Conservation (phyloP, 2,113 vertebrate genomes). For the Percina caprodes region DNA sequence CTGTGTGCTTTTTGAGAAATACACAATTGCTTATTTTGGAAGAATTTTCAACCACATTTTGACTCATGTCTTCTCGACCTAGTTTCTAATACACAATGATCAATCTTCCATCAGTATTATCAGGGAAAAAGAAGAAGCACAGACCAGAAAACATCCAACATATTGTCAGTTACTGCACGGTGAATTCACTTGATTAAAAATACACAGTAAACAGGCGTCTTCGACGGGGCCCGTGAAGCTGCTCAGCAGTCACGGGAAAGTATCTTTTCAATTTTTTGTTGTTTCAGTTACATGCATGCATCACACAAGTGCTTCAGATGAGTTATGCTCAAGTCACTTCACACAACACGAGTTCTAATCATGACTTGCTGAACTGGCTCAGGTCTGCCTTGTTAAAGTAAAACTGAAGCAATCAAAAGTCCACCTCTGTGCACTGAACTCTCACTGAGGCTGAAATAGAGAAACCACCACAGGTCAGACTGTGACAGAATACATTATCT, state of each 20-base stretch:
- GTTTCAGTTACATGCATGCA: conserved; percentile 70
- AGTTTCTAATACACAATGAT: conserved; percentile 40
- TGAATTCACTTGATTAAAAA: conserved; percentile 47
- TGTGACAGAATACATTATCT: conserved; percentile 33
- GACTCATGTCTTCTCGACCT: conserved; percentile 37
- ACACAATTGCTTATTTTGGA: background rate
- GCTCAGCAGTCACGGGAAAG: conserved; percentile 18
- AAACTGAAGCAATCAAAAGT: background rate
- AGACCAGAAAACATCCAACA: conserved; percentile 55
- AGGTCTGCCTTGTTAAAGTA: background rate
- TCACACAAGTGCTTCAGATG: conserved; percentile 45
- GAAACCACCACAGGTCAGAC: conserved; percentile 1
- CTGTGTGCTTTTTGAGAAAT: background rate
- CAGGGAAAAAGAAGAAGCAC: conserved; percentile 46
- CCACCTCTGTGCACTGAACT: background rate
- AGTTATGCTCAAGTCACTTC: conserved; percentile 11
- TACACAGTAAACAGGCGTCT: conserved; percentile 35
- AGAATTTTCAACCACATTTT: conserved; percentile 4
- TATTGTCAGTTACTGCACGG: conserved; percentile 55
- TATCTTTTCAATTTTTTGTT: conserved; percentile 37
- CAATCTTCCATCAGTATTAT: conserved; percentile 5
- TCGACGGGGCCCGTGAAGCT: conserved; percentile 32
- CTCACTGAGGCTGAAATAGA: conserved; percentile 10
- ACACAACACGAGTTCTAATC: conserved; percentile 14
- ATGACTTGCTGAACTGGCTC: background rate